Evolutionary conservation across 2,888 invertebrate genomes (phyloP), one percentile per base, ranked within the genome.

Genomic region (Luperina nickerlii): DNA sequence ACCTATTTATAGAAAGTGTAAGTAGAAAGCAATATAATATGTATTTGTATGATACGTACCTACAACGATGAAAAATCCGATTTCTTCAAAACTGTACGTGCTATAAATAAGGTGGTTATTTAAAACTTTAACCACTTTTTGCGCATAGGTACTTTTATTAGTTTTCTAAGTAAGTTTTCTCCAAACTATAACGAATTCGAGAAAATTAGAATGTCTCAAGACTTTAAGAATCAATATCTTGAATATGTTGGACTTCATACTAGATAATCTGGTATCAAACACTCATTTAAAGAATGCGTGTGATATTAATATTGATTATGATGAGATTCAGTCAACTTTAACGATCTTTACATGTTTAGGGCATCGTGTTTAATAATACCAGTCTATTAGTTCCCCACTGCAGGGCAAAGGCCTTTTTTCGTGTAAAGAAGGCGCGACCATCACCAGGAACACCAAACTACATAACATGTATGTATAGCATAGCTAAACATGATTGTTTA

Each of bases 321-420:
- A 51, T 45, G 27, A 51, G 13, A 42, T 67, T 54, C n/a, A 68
- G 62, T 51, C 45, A 65, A 27, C 18, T 38, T 48, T 18, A 76
- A 76, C 8, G 27, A 79, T 71, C 27, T 63, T 63, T 67, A 68
- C 32, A 76, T 51, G 63, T 65, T 27, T 13, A 77, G n/a, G 70
- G 63, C 27, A 67, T 76, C 38, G n/a, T 76, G 66, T 57, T 70
- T 32, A 48, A 70, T 32, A 9, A 51, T 69, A 69, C 32, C 13
- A 51, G 48, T 27, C 20, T 27, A 11, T 48, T 69, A 11, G 20
- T 48, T 27, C 27, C 45, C 7, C 48, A 24, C 8, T 32, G 8
- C 15, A 9, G 32, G 6, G 51, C 8, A 51, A 51, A 24, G 2
- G 51, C 24, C 8, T 51, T 24, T n/a, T 54, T 38, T 71, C 70